A percentile compares a stretch with the other conserved stretches of the same genome.
phyloP scores from a whole-genome alignment of 2,113 vertebrate genomes.

The Elachura formosa region DNA sequence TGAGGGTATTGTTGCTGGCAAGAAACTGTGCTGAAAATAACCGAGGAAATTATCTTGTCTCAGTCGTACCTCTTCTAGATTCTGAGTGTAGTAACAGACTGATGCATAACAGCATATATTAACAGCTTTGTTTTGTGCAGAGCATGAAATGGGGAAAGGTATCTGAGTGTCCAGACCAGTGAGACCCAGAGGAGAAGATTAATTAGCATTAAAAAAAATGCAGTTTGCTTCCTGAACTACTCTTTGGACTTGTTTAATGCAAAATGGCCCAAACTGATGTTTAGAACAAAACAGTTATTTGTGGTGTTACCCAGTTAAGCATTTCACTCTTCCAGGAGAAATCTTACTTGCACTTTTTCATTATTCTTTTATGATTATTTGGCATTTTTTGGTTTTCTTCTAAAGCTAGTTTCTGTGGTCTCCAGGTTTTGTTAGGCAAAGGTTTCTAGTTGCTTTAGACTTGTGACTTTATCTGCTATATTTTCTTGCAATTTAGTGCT shows the following conservation, averaged over 20 bases:
- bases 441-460: background rate
- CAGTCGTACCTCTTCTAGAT: background rate
- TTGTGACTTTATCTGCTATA: background rate
- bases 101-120: background rate
- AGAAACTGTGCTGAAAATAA: background rate
- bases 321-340: background rate
- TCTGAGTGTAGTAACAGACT: background rate
- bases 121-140: background rate
- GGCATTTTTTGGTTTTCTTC: background rate
- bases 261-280: background rate
- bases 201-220: background rate
- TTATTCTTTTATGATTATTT: background rate
- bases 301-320: background rate
- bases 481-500: background rate
- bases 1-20: background rate
- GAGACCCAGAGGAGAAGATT: background rate
- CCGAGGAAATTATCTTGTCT: background rate
- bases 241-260: background rate
- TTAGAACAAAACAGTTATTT: background rate
- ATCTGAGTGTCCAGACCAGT: background rate
- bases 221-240: background rate
- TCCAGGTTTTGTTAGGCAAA: background rate
- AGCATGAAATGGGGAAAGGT: background rate
- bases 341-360: background rate
- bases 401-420: background rate